Conservation (phyloP, 1,140 invertebrate genomes). For the Eupristina koningsbergeri region DNA sequence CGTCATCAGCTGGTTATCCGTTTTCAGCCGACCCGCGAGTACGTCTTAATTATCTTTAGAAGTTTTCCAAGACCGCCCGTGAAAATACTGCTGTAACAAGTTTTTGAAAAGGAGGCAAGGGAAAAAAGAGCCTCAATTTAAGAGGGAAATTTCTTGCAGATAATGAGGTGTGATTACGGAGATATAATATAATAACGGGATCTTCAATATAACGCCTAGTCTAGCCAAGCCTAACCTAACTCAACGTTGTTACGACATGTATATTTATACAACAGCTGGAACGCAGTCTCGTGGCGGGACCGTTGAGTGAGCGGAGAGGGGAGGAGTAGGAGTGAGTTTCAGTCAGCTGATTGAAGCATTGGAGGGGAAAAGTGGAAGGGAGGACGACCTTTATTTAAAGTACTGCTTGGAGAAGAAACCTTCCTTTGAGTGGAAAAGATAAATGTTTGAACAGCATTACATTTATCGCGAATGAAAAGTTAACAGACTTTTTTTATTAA, state of each 20-base stretch:
- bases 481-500: not conserved
- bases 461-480: slow-evolving; percentile 1
- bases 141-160: not conserved
- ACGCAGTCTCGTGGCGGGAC: slow-evolving; percentile 1
- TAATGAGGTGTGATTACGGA: not conserved
- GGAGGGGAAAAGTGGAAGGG: slow-evolving; percentile 64
- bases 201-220: slow-evolving; percentile 56
- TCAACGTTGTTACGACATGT: slow-evolving; percentile 66
- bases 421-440: slow-evolving; percentile 59
- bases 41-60: not conserved
- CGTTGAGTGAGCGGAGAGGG: not conserved
- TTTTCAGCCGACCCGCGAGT: not conserved
- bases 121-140: not conserved
- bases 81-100: not conserved
- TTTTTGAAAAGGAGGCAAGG: not conserved
- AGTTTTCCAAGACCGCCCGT: no score
- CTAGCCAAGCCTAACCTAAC: slow-evolving; percentile 65
- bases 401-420: slow-evolving; percentile 60
- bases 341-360: slow-evolving; percentile 69
- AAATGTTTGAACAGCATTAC: slow-evolving; percentile 55
- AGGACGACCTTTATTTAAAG: slow-evolving; percentile 68
- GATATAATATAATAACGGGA: slow-evolving; percentile 52
- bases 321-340: slow-evolving; percentile 53
- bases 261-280: slow-evolving; percentile 68
- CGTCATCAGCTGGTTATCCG: not conserved